phyloP scores from a whole-genome alignment of 2,113 vertebrate genomes.

The Rynchops niger region DNA sequence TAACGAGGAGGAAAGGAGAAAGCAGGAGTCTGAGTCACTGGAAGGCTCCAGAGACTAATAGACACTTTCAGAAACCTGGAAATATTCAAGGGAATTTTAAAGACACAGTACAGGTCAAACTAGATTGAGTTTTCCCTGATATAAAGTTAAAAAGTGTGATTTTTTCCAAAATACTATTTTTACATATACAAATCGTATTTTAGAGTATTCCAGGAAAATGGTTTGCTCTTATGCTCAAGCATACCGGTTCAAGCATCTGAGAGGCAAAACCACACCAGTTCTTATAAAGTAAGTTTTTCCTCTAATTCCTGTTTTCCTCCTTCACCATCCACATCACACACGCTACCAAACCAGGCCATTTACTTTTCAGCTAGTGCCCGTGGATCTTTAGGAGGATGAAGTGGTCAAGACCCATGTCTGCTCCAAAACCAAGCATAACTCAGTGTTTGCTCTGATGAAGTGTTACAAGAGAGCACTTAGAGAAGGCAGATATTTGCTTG shows the following conservation, averaged over 20 bases:
- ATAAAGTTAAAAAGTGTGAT: rapidly evolving
- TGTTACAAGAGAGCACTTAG: rapidly evolving
- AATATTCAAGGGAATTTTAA: not conserved
- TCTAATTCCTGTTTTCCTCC: not conserved
- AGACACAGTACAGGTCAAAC: not conserved
- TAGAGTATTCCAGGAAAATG: not conserved
- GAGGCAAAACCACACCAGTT: not conserved
- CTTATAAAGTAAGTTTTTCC: not conserved
- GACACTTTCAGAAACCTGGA: not conserved
- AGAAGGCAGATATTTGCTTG: not conserved
- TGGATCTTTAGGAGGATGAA: not conserved
- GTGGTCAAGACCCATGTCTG: not conserved
- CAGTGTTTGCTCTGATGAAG: not conserved
- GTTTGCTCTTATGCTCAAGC: not conserved
- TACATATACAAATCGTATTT: not conserved
- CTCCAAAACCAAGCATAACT: not conserved
- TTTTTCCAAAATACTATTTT: not conserved
- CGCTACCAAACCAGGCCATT: not conserved
- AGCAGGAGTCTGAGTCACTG: not conserved
- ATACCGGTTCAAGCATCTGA: not conserved
- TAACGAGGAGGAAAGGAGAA: not conserved
- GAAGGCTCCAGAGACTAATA: not conserved
- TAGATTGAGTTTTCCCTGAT: not conserved
- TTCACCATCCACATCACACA: not conserved
- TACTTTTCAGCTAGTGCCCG: not conserved